Evolutionary conservation across 2,797 vertebrate species (phyloP).

Genomic region (Pseudomugil tenellus): DNA sequence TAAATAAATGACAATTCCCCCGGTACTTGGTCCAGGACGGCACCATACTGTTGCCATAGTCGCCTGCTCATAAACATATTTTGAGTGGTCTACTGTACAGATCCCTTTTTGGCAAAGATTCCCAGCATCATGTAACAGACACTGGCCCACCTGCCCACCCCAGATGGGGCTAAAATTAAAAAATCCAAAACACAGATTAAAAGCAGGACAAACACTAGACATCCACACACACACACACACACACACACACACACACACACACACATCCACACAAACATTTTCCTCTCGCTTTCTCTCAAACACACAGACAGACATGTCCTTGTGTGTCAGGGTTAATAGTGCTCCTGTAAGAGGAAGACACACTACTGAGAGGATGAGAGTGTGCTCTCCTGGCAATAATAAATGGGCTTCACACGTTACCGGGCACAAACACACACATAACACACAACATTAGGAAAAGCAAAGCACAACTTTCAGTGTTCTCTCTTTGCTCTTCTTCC

Average conservation of each 20-base stretch:
- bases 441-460: constrained; percentile 44
- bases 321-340: constrained; percentile 78
- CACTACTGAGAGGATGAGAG: constrained; percentile 73
- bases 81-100: constrained; percentile 76
- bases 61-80: constrained; percentile 77
- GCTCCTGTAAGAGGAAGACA: constrained; percentile 77
- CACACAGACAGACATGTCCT: constrained; percentile 46
- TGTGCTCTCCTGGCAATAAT: constrained; percentile 75
- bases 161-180: constrained; percentile 81
- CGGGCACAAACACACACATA: constrained; percentile 38
- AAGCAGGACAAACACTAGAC: constrained; percentile 70
- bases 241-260: constrained; percentile 31
- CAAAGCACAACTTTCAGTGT: constrained; percentile 45
- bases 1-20: constrained; percentile 45
- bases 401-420: constrained; percentile 68
- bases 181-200: constrained; percentile 78
- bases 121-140: constrained; percentile 72
- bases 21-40: constrained; percentile 52
- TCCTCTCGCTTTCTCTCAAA: constrained; percentile 31
- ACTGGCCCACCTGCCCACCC: constrained; percentile 79
- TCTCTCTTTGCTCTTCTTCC: constrained; percentile 2
- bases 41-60: constrained; percentile 77
- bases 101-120: constrained; percentile 78
- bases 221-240: constrained; percentile 21
- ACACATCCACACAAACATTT: not conserved